Conservation (phyloP, 2,888 invertebrate species). For the Drosophila mulleri region DNA sequence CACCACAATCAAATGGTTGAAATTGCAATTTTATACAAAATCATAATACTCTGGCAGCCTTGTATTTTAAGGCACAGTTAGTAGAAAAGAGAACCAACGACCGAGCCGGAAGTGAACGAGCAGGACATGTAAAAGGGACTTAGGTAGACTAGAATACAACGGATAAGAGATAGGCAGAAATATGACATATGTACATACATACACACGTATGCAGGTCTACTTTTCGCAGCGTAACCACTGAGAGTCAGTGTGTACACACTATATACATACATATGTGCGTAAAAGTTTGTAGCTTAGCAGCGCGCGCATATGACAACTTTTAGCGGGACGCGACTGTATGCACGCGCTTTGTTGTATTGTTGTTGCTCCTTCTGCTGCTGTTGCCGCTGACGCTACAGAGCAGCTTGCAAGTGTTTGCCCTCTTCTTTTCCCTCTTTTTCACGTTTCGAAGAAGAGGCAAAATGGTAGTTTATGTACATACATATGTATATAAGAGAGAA, state of each 20-base stretch:
- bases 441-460: conserved; percentile 19
- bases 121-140: conserved; percentile 36
- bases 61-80: neutral
- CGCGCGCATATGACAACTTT: conserved; percentile 24
- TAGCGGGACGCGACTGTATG: conserved; percentile 47
- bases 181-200: conserved; percentile 4
- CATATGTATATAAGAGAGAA: conserved; percentile 3
- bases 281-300: conserved; percentile 3
- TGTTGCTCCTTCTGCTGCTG: conserved; percentile 2
- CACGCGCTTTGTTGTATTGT: conserved; percentile 22
- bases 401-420: conserved; percentile 46
- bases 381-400: neutral
- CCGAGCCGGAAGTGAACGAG: conserved; percentile 35
- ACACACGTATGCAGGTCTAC: neutral
- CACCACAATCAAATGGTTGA: neutral
- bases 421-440: conserved; percentile 6
- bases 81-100: neutral
- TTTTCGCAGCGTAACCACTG: conserved; percentile 19
- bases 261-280: neutral
- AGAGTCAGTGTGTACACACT: conserved; percentile 12
- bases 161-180: conserved; percentile 13
- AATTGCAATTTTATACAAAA: neutral
- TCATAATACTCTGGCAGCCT: neutral
- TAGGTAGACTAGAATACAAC: conserved; percentile 44
- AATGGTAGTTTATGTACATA: conserved; percentile 40